A percentile compares a stretch with the other conserved stretches of the same genome.
Conservation (phyloP, 2,113 vertebrate species). For the Rostratula benghalensis region DNA sequence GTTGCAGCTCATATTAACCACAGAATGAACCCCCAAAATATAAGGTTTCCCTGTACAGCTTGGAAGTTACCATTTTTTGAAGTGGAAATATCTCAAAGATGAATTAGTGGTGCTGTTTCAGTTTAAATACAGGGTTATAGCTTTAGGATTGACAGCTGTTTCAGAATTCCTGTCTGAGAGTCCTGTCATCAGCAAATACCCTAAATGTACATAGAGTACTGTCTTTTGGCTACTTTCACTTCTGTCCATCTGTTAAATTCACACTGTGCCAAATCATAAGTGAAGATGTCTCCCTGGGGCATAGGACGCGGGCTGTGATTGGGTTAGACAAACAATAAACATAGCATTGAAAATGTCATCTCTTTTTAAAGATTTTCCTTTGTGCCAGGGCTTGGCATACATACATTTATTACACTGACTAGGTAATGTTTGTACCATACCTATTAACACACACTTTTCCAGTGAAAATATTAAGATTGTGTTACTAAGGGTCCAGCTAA, state of each 20-base stretch:
- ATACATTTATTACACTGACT: background rate
- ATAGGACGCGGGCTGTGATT: background rate
- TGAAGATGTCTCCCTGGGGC: background rate
- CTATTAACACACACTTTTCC: background rate
- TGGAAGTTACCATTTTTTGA: background rate
- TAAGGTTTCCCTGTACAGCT: background rate
- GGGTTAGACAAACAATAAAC: background rate
- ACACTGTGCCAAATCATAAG: slow-evolving; percentile 43
- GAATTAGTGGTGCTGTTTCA: background rate
- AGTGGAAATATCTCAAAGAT: background rate
- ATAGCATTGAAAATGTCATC: background rate
- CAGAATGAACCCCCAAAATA: background rate
- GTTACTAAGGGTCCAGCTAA: background rate
- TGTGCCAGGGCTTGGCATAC: background rate
- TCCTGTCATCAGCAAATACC: background rate
- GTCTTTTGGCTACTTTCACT: slow-evolving; percentile 16
- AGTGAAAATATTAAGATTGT: background rate
- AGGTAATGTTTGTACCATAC: background rate
- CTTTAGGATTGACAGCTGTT: slow-evolving; percentile 50
- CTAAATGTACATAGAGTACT: slow-evolving; percentile 7
- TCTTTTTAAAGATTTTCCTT: background rate
- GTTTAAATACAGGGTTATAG: background rate
- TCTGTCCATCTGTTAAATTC: slow-evolving; percentile 59
- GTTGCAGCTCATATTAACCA: background rate
- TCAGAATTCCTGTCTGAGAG: slow-evolving; percentile 43